These are phyloP conservation scores for Monoplex corrugatus DNA, from an alignment of 2,888 invertebrate genomes.

Conservation along the genomic window DNA sequence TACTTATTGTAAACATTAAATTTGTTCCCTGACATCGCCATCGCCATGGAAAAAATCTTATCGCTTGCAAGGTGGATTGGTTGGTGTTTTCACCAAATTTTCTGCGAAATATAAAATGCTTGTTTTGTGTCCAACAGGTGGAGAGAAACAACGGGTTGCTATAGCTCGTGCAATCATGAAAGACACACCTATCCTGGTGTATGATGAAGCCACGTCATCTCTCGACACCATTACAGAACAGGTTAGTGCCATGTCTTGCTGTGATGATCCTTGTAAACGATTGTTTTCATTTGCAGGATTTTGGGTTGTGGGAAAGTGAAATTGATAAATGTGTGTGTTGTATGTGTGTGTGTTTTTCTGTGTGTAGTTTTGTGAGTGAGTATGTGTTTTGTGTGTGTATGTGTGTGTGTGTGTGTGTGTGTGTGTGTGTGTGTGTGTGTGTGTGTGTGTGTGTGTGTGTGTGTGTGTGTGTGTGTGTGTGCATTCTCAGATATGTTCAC, in stretches of 20 bases:
- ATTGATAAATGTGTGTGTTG: not conserved
- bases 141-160: slow-evolving; percentile 98
- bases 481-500: no score
- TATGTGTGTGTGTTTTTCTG: not conserved
- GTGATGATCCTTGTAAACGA: not conserved
- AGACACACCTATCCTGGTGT: slow-evolving; percentile 94
- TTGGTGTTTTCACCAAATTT: no score
- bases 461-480: not conserved
- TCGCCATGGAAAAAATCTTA: no score
- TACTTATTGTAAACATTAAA: no score
- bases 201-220: slow-evolving; percentile 99
- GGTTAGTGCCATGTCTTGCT: slow-evolving; percentile 83
- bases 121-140: slow-evolving; percentile 85
- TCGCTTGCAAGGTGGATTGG: no score
- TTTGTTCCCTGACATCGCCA: no score
- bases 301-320: no score
- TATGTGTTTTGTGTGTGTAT: not conserved
- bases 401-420: slow-evolving; percentile 9
- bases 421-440: not conserved
- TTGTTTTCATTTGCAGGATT: no score
- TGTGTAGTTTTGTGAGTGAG: not conserved
- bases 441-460: not conserved
- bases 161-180: slow-evolving; percentile 98
- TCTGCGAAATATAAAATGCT: no score
- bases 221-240: slow-evolving; percentile 98